phyloP scores from a whole-genome alignment of 2,797 vertebrate species.

The Pelochelys cantorii region DNA sequence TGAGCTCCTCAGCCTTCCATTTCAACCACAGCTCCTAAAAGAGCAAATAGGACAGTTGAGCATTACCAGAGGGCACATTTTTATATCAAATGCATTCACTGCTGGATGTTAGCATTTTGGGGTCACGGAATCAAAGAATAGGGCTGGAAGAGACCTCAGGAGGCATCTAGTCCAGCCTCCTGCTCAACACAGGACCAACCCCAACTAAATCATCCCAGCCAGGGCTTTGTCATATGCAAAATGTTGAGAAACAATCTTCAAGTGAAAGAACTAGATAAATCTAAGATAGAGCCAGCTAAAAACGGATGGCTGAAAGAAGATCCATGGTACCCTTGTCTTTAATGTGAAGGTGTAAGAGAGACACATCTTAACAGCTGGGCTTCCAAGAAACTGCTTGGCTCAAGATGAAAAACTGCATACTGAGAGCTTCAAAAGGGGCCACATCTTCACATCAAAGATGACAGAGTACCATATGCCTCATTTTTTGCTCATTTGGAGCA shows the following conservation, averaged over 20 bases:
- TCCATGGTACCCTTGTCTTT: neutral
- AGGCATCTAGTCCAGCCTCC: too few species aligned
- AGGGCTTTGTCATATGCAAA: neutral
- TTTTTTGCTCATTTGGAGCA: too few species aligned
- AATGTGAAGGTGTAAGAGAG: neutral
- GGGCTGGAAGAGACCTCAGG: too few species aligned
- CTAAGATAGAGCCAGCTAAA: neutral
- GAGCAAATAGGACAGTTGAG: neutral
- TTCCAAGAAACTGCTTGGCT: neutral
- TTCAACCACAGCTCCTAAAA: slow-evolving; percentile 72
- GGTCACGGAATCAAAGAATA: too few species aligned
- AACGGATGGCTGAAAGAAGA: neutral
- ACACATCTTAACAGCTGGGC: neutral
- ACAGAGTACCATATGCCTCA: too few species aligned
- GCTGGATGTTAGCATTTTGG: neutral
- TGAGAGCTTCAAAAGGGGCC: neutral
- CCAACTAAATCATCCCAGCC: too few species aligned
- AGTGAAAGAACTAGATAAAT: neutral
- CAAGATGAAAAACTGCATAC: neutral
- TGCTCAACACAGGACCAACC: too few species aligned
- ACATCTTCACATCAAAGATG: neutral
- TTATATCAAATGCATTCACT: neutral
- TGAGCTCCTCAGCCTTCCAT: neutral
- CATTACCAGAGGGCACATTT: neutral
- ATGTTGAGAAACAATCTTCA: neutral